Evolutionary conservation across 2,797 vertebrate genomes (phyloP), one percentile per base, ranked within the genome.

Genomic region (Buceros bicornis): DNA sequence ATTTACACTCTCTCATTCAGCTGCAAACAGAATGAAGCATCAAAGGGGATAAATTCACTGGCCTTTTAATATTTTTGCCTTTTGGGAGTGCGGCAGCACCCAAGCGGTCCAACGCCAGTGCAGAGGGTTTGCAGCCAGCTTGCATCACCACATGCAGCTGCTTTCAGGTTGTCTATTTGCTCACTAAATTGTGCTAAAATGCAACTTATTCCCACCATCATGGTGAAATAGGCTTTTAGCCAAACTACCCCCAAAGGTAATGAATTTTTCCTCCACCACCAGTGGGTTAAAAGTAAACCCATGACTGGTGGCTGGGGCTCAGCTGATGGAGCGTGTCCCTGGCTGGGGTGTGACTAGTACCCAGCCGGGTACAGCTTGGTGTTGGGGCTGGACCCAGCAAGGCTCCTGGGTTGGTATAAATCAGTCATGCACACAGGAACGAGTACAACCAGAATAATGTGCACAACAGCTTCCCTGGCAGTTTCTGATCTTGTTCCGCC

Each of bases 401-500:
- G 26, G 60, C 43, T 87, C 86, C 73, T 13, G n/a, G 65, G 76
- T 58, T 50, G 53, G 53, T 29, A 17, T 47, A 81, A 78, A 71
- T 79, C 33, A 71, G 67, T 37, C 66, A 74, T 6, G 15, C 33
- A 82, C 21, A 20, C 58, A 51, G 62, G 47, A 95, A 84, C 2
- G 6, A 65, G 85, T 72, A 66, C 51, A 93, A 90, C 47, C 80
- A 87, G 86, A 81, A 94, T 65, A 91, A 94, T 90, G 73, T 29
- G 85, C 54, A 72, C 29, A 17, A 80, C 4, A 7, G 67, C 62
- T 95, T 96, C 43, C 26, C 70, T 1, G 1, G 33, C 28, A 69
- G 95, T 14, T 94, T 72, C 73, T 93, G 80, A 79, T 94, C 90
- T 90, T 1, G 11, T 90, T 93, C 66, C 6, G 0, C 87, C 20